A percentile compares a stretch with the other conserved stretches of the same genome.
phyloP scores from a whole-genome alignment of 2,113 vertebrate species.

The Pleuronectes platessa region DNA sequence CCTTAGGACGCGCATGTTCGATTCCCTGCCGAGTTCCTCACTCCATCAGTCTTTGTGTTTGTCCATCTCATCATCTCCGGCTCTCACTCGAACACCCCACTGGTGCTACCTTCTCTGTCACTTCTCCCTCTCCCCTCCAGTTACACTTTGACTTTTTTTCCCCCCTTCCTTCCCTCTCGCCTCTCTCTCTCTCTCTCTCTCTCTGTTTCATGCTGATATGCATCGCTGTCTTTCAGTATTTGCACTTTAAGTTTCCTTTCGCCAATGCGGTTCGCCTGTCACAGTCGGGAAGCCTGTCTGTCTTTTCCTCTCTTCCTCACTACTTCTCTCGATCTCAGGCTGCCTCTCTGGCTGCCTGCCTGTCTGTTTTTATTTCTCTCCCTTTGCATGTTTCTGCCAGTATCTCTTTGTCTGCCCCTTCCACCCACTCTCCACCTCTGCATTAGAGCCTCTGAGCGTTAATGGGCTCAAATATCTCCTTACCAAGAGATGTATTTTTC shows the following conservation, averaged over 20 bases:
- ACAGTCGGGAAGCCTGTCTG: slow-evolving; percentile 52
- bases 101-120: slow-evolving; percentile 32
- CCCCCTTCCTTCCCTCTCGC: slow-evolving; percentile 1
- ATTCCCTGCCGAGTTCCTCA: slow-evolving; percentile 55
- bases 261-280: slow-evolving; percentile 40
- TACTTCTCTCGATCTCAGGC: slow-evolving; percentile 49
- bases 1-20: slow-evolving; percentile 37
- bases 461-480: slow-evolving; percentile 27
- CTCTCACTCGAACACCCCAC: slow-evolving; percentile 37
- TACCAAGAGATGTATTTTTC: slow-evolving; percentile 18
- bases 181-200: slow-evolving; percentile 5
- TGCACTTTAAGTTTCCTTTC: slow-evolving; percentile 45
- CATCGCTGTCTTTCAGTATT: slow-evolving; percentile 50
- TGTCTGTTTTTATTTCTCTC: slow-evolving; percentile 43
- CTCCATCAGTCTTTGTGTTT: slow-evolving; percentile 31
- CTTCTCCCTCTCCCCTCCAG: slow-evolving; percentile 41
- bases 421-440: slow-evolving; percentile 36
- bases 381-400: slow-evolving; percentile 28
- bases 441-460: slow-evolving; percentile 24
- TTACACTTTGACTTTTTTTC: slow-evolving; percentile 53
- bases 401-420: slow-evolving; percentile 29
- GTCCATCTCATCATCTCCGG: slow-evolving; percentile 43
- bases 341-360: slow-evolving; percentile 36
- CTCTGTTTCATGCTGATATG: slow-evolving; percentile 31
- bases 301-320: slow-evolving; percentile 38